phyloP scores from a whole-genome alignment of 2,113 vertebrate species.

The Notothenia rossii region DNA sequence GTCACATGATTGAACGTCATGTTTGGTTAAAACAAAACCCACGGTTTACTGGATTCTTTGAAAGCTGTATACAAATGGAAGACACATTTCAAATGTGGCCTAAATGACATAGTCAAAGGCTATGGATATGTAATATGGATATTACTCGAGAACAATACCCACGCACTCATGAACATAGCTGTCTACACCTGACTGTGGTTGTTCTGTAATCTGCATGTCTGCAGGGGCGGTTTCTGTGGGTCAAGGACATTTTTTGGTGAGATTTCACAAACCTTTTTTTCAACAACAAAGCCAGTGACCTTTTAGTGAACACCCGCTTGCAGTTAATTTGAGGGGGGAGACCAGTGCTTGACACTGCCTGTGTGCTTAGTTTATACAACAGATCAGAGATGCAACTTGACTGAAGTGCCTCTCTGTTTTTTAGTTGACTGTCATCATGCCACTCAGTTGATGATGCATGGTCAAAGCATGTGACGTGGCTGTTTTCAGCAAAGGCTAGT shows the following conservation, averaged over 20 bases:
- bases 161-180: conserved; percentile 18
- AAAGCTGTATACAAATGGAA: conserved; percentile 13
- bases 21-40: conserved; percentile 20
- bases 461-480: conserved; percentile 21
- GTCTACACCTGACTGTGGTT: conserved; percentile 13
- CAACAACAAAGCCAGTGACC: conserved; percentile 60
- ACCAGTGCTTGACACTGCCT: conserved; percentile 67
- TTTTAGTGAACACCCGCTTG: conserved; percentile 61
- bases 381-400: conserved; percentile 64
- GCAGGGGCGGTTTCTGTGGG: conserved; percentile 33
- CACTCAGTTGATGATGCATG: conserved; percentile 39
- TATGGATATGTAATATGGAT: not conserved
- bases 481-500: conserved; percentile 15
- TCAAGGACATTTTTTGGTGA: conserved; percentile 30
- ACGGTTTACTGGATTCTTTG: conserved; percentile 10
- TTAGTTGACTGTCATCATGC: conserved; percentile 27
- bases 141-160: conserved; percentile 25
- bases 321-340: conserved; percentile 68
- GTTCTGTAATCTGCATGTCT: conserved; percentile 69
- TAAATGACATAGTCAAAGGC: not conserved
- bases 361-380: conserved; percentile 56
- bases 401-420: conserved; percentile 53
- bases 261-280: conserved; percentile 35
- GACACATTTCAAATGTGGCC: not conserved
- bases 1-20: conserved; percentile 11